phyloP scores from a whole-genome alignment of 2,113 vertebrate species.

The Phoenicopterus ruber region DNA sequence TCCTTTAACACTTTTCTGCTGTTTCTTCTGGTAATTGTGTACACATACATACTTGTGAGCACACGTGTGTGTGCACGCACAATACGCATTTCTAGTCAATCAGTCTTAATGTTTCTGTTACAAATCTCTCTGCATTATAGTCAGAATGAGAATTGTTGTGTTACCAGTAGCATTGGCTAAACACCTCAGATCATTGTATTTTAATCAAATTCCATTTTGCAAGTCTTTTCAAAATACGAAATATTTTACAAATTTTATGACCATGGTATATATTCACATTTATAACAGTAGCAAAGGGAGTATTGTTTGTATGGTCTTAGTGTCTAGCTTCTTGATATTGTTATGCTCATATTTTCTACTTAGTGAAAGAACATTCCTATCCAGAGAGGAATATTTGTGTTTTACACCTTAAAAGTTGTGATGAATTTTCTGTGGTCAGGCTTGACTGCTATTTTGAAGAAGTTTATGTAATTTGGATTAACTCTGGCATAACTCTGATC shows the following conservation, averaged over 20 bases:
- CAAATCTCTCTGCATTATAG: background rate
- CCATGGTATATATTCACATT: background rate
- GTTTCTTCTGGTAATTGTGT: background rate
- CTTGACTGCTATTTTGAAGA: background rate
- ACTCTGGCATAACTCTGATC: background rate
- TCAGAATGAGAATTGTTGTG: background rate
- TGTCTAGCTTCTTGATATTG: background rate
- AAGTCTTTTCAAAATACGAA: background rate
- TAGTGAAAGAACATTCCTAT: background rate
- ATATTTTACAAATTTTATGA: background rate
- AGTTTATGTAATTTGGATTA: background rate
- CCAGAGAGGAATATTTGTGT: background rate
- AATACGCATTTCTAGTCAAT: background rate
- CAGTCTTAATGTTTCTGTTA: background rate
- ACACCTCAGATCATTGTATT: background rate
- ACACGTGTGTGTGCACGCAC: rapidly evolving
- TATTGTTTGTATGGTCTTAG: background rate
- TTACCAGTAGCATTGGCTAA: background rate
- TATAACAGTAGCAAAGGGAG: background rate
- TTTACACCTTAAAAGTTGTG: background rate
- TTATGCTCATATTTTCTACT: background rate
- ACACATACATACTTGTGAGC: background rate
- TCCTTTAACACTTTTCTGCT: background rate
- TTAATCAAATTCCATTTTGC: background rate
- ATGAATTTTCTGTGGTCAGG: background rate